These are phyloP conservation scores for Hemicordylus capensis DNA, from an alignment of 2,113 vertebrate species.

Conservation along the genomic window DNA sequence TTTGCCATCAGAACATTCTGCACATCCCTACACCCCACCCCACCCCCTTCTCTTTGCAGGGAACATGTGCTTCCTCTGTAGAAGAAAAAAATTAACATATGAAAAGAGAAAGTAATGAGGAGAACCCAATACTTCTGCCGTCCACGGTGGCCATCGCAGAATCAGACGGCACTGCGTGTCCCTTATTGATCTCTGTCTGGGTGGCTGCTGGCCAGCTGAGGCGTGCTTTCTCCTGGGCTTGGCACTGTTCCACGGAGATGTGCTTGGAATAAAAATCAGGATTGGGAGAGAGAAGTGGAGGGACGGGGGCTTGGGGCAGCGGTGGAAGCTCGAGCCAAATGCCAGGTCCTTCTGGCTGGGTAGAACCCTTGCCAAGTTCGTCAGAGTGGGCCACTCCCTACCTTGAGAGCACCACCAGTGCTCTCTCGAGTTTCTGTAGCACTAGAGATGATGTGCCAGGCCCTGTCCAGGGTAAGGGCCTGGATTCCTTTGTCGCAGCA, in stretches of 20 bases:
- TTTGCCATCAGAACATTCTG: too few species aligned
- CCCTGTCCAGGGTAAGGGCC: background rate
- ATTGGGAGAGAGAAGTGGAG: background rate
- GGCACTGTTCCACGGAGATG: slow-evolving; percentile 42
- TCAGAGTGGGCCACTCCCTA: background rate
- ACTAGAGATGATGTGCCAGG: background rate
- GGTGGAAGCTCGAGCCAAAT: background rate
- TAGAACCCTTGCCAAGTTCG: too few species aligned
- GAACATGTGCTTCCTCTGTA: too few species aligned
- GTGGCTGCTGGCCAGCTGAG: slow-evolving; percentile 63
- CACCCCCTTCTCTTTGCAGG: background rate
- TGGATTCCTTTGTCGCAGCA: too few species aligned
- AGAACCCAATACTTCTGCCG: background rate
- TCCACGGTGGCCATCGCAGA: slow-evolving; percentile 22
- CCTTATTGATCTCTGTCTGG: slow-evolving; percentile 53
- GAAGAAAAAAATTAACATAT: background rate
- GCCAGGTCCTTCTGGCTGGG: accelerated
- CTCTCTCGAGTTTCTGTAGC: background rate
- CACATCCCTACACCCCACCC: too few species aligned
- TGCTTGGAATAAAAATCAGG: slow-evolving; percentile 58
- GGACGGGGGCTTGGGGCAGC: too few species aligned
- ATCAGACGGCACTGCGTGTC: background rate
- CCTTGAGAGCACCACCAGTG: too few species aligned
- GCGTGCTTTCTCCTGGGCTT: slow-evolving; percentile 39
- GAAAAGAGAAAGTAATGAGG: slow-evolving; percentile 20